Percentiles rank a stretch among this genome's conserved stretches.
Conservation (phyloP, 2,888 invertebrate species). For the Corbicula japonica region DNA sequence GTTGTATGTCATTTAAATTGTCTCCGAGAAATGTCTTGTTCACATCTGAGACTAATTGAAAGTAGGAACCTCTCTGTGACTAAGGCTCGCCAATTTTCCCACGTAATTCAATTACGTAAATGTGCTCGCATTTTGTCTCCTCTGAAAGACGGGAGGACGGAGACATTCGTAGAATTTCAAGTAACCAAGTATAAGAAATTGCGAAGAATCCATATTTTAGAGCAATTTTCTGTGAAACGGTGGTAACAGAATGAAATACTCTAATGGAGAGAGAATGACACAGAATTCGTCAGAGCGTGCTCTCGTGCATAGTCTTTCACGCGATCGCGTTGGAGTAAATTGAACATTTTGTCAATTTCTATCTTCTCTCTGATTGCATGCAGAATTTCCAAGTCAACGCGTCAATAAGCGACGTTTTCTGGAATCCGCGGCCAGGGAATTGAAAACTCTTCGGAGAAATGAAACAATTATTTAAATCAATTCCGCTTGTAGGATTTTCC, state of each 20-base stretch:
- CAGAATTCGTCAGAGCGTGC: slow-evolving; percentile 45
- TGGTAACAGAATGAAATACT: slow-evolving; percentile 33
- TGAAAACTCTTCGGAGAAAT: slow-evolving; percentile 63
- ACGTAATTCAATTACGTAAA: slow-evolving; percentile 80
- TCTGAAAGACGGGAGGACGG: slow-evolving; percentile 49
- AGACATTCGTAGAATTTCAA: slow-evolving; percentile 59
- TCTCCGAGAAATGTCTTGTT: slow-evolving; percentile 5
- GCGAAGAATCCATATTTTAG: too few species aligned
- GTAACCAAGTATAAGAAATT: too few species aligned
- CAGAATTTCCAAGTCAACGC: slow-evolving; percentile 55
- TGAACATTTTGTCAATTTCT: slow-evolving; percentile 61
- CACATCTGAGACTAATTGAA: slow-evolving; percentile 77
- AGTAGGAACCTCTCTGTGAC: slow-evolving; percentile 77
- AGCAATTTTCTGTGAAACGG: too few species aligned
- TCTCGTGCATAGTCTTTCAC: slow-evolving; percentile 32
- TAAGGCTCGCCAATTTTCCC: slow-evolving; percentile 78
- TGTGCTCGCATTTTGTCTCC: slow-evolving; percentile 48
- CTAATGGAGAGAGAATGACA: slow-evolving; percentile 48
- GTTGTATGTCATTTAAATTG: slow-evolving; percentile 23
- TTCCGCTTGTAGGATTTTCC: slow-evolving; percentile 68
- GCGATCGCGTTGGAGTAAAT: slow-evolving; percentile 36
- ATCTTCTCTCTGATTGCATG: slow-evolving; percentile 60
- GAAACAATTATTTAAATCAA: slow-evolving; percentile 74
- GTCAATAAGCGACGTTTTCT: slow-evolving; percentile 58
- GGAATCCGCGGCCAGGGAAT: slow-evolving; percentile 55